These are phyloP conservation scores for Taeniopygia guttata DNA, from an alignment of 2,797 vertebrate genomes.

Conservation along the genomic window DNA sequence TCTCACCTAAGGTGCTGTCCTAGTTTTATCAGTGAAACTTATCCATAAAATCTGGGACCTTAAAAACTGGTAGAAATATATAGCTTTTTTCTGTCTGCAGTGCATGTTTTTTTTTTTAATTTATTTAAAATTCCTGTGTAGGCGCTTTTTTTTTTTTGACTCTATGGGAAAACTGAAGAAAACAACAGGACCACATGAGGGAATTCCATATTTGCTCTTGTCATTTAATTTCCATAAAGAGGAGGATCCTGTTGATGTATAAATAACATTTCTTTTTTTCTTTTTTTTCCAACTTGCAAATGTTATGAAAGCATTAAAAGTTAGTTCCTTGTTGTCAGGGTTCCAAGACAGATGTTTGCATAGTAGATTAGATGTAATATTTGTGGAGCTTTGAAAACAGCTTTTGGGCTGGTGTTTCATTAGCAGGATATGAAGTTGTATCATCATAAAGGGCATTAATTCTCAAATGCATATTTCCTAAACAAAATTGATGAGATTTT, in stretches of 20 bases:
- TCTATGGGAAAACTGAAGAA: conserved; percentile 23
- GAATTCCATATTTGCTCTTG: conserved; percentile 53
- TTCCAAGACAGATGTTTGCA: not conserved
- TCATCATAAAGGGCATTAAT: not conserved
- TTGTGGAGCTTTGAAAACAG: conserved; percentile 11
- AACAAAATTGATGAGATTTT: not conserved
- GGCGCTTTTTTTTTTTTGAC: not conserved
- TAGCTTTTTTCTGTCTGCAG: not conserved
- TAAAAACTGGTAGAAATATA: not conserved
- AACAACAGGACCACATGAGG: conserved; percentile 25
- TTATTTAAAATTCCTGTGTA: not conserved
- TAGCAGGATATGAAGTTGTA: not conserved
- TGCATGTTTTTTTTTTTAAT: not conserved
- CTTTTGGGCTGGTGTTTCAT: not conserved
- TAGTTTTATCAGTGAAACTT: not conserved
- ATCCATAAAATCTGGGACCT: not conserved
- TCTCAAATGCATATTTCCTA: not conserved
- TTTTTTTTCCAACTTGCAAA: not conserved
- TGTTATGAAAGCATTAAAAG: conserved; percentile 31
- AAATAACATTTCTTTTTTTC: not conserved
- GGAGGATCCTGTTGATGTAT: conserved; percentile 5
- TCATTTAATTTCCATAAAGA: conserved; percentile 39
- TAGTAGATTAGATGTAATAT: not conserved
- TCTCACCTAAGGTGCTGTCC: not conserved
- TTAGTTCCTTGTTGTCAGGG: conserved; percentile 33